Base-by-base conservation (phyloP, 1,140 invertebrate genomes). In the Drosophila kohkoa region DNA sequence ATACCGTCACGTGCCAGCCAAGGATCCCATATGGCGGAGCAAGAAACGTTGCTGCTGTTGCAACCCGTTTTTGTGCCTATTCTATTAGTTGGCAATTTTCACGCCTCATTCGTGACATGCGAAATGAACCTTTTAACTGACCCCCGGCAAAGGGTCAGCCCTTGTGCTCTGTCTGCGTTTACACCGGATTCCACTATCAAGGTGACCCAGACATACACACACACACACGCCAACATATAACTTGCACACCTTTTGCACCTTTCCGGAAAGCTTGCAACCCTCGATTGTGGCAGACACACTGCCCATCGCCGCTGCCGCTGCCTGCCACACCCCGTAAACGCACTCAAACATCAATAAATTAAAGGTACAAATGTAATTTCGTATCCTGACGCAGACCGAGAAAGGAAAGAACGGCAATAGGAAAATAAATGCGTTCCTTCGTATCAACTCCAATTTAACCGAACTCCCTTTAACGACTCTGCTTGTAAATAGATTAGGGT, bases 341-440 rank as follows among this genome's bases (percentile, higher is more conserved):
- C 76, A 79, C 79, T 87, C 76, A 75, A 81, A 89, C 81, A 81
- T 88, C 85, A 89, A 88, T 88, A 88, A 88, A 88, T 88, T 88
- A 89, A 83, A 88, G 85, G 66, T 81, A 89, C 81, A 88, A 88
- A 89, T 89, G 83, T 87, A 88, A 82, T 87, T 88, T 88, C 70
- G 85, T 89, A 60, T 70, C 80, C 85, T 67, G 58, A 67, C 45
- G 60, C 58, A 15, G 55, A 68, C 51, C 11, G 5, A 51, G 7
- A 30, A 68, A 63, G 57, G 60, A 77, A 64, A 25, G 20, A 32
- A 49, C 30, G 38, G 52, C 35, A 66, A 65, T 66, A 62, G 49
- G 48, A 74, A 82, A 72, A 76, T 78, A 82, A 63, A 82, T 79
- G 69, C 65, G 78, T 82, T 68, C 63, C 65, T 67, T 76, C 46